phyloP scores from a whole-genome alignment of 2,113 vertebrate species.

The Fregata magnificens region DNA sequence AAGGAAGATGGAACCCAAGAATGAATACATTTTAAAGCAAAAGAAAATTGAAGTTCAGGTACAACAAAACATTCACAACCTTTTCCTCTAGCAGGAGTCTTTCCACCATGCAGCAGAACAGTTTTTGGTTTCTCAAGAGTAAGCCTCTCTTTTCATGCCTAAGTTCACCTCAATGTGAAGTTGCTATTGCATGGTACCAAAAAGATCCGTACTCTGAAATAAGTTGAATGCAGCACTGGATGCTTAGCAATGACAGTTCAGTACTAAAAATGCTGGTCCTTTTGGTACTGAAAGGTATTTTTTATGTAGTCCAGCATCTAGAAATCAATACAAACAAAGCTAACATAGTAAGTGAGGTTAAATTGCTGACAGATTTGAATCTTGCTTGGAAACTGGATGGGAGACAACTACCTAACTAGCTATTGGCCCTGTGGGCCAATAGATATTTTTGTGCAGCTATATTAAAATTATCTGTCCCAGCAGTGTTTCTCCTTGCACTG shows the following conservation, averaged over 20 bases:
- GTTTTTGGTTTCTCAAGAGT: neutral
- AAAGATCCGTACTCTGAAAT: neutral
- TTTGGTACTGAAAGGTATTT: neutral
- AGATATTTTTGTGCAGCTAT: neutral
- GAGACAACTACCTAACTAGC: neutral
- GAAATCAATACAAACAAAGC: neutral
- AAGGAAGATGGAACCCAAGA: neutral
- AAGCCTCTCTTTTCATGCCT: neutral
- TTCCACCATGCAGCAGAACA: neutral
- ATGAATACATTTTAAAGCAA: neutral
- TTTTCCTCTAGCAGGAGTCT: neutral
- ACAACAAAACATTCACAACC: neutral
- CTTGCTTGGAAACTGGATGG: neutral
- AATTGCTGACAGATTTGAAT: neutral
- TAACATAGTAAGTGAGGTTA: neutral
- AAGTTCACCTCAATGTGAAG: neutral
- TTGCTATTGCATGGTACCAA: neutral
- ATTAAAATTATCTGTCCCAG: neutral
- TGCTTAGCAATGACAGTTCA: neutral
- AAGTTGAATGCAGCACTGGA: neutral
- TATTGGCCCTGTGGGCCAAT: neutral
- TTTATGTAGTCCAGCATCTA: neutral
- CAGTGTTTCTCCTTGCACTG: neutral
- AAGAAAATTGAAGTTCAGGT: neutral
- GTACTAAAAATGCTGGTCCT: neutral